phyloP scores from a whole-genome alignment of 2,797 vertebrate species.

The Melanotaenia pygmaea region DNA sequence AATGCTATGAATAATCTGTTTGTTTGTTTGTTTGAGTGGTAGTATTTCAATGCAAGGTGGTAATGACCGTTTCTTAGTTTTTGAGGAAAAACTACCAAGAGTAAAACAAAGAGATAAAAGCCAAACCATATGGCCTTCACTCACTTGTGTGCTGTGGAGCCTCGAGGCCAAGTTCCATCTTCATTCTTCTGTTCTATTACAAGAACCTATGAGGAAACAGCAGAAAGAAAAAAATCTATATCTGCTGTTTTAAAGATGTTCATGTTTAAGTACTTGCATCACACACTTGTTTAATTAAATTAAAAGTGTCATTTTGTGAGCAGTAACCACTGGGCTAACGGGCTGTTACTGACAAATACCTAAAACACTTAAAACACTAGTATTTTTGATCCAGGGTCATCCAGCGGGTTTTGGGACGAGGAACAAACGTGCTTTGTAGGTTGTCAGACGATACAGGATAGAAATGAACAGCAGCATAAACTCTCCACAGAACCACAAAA shows the following conservation, averaged over 20 bases:
- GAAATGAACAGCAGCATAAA: no score
- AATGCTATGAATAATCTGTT: neutral
- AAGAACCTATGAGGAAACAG: slow-evolving; percentile 86
- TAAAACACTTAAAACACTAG: no score
- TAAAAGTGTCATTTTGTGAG: neutral
- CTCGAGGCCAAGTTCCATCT: slow-evolving; percentile 96
- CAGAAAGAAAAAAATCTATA: slow-evolving; percentile 21
- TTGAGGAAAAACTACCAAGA: slow-evolving; percentile 14
- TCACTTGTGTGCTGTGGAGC: slow-evolving; percentile 94
- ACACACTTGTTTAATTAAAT: neutral
- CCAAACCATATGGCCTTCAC: slow-evolving; percentile 63
- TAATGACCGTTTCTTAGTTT: slow-evolving; percentile 12
- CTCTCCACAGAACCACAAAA: no score
- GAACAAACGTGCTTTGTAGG: no score
- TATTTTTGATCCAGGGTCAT: neutral
- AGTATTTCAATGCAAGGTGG: neutral
- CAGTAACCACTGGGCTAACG: no score
- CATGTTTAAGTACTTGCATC: neutral
- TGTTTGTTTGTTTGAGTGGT: slow-evolving; percentile 2
- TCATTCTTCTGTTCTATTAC: slow-evolving; percentile 99
- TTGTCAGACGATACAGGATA: no score
- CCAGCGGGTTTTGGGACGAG: no score
- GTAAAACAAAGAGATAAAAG: slow-evolving; percentile 22
- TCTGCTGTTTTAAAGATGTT: slow-evolving; percentile 23
- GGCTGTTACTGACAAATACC: no score